phyloP scores from a whole-genome alignment of 2,888 invertebrate genomes.

The Gordius sp. region DNA sequence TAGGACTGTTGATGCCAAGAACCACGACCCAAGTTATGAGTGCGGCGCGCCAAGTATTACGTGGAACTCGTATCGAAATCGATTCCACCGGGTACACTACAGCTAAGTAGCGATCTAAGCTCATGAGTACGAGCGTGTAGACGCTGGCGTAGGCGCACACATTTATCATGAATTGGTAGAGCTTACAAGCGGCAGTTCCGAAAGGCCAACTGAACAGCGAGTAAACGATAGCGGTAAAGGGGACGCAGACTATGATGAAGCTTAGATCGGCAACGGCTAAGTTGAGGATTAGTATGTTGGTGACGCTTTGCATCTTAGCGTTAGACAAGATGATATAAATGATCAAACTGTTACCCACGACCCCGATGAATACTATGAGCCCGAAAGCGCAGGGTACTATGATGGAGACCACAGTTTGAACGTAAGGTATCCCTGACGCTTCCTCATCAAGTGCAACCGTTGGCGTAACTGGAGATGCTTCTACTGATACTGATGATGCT shows the following conservation, averaged over 20 bases:
- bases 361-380: constrained; percentile 53
- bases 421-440: no score
- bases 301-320: constrained; percentile 64
- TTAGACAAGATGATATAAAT: constrained; percentile 60
- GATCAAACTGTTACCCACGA: constrained; percentile 58
- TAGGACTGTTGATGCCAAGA: constrained; percentile 25
- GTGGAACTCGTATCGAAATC: constrained; percentile 52
- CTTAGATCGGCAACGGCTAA: constrained; percentile 61
- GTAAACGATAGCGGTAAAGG: constrained; percentile 62
- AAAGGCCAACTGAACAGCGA: constrained; percentile 61
- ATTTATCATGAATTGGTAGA: constrained; percentile 61
- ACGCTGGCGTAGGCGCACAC: constrained; percentile 75
- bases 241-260: constrained; percentile 69
- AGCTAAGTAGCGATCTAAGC: constrained; percentile 59
- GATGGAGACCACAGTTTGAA: neutral
- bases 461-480: no score
- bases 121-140: constrained; percentile 74
- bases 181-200: constrained; percentile 58
- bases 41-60: constrained; percentile 51
- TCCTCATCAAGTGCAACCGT: no score
- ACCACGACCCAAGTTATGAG: constrained; percentile 53
- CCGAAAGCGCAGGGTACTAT: constrained; percentile 42
- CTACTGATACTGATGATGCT: no score
- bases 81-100: constrained; percentile 71
- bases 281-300: constrained; percentile 63